A percentile compares a stretch with the other conserved stretches of the same genome.
These are phyloP conservation scores for Heliconius eleuchia DNA, from an alignment of 1,140 invertebrate species.

Conservation along the genomic window DNA sequence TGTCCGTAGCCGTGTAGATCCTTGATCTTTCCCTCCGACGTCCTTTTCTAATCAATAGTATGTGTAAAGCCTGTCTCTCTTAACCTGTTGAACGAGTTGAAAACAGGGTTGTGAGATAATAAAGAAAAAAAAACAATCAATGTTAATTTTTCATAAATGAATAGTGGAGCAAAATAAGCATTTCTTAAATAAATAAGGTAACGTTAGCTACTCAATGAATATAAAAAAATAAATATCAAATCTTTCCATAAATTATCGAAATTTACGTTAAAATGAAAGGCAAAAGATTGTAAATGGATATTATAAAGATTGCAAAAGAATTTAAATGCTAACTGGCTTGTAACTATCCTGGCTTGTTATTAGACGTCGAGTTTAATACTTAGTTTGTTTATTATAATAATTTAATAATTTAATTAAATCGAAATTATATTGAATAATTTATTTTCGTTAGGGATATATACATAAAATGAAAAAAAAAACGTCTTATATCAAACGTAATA, in stretches of 20 bases:
- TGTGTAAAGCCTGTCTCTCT: conserved; percentile 38
- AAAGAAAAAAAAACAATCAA: not conserved
- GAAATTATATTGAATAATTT: too few species aligned
- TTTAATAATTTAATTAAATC: too few species aligned
- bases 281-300: too few species aligned
- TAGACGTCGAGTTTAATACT: too few species aligned
- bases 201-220: not conserved
- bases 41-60: conserved; percentile 40
- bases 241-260: not conserved
- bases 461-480: too few species aligned
- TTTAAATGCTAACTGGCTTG: too few species aligned
- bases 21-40: conserved; percentile 39
- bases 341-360: too few species aligned
- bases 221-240: not conserved
- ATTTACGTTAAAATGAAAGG: too few species aligned
- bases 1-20: conserved; percentile 33
- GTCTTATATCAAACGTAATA: too few species aligned
- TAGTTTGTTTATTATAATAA: too few species aligned
- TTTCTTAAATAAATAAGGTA: not conserved
- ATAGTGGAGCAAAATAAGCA: not conserved
- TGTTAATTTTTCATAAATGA: not conserved
- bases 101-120: conserved; percentile 7
- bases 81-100: conserved; percentile 36
- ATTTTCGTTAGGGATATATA: too few species aligned
- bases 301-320: too few species aligned